Evolutionary conservation across 2,888 invertebrate genomes (phyloP).

Genomic region (Sinodicranocentrus sp.): DNA sequence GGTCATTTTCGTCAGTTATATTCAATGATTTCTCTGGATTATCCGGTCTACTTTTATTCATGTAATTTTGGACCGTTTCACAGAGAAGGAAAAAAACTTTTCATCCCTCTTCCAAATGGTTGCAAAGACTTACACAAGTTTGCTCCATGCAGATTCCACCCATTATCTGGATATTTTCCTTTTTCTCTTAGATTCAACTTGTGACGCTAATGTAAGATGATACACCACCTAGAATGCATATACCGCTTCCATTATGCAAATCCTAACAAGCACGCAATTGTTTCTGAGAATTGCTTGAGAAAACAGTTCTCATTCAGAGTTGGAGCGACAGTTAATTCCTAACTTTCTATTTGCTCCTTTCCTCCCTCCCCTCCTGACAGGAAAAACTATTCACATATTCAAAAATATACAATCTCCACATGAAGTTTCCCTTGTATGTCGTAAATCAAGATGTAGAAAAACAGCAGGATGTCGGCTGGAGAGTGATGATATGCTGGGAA

Average conservation of each 20-base stretch:
- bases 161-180: constrained; percentile 38
- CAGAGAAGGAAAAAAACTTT: constrained; percentile 25
- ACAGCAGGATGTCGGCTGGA: constrained; percentile 19
- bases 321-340: constrained; percentile 50
- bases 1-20: background rate
- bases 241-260: constrained; percentile 48
- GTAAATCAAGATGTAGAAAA: constrained; percentile 48
- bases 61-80: constrained; percentile 12
- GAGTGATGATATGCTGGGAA: constrained; percentile 21
- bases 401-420: constrained; percentile 44
- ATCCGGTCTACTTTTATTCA: constrained; percentile 17
- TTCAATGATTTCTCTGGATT: constrained; percentile 24
- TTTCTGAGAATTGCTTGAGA: constrained; percentile 43
- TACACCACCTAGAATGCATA: constrained; percentile 11
- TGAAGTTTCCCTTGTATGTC: constrained; percentile 1
- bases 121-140: no score
- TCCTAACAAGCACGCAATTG: constrained; percentile 46
- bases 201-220: constrained; percentile 59
- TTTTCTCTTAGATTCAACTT: background rate
- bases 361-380: background rate
- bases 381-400: constrained; percentile 39
- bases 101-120: background rate
- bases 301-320: background rate
- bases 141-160: no score
- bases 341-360: constrained; percentile 18